Evolutionary conservation across 2,888 invertebrate genomes (phyloP).

Genomic region (Dicyrtomina minuta): DNA sequence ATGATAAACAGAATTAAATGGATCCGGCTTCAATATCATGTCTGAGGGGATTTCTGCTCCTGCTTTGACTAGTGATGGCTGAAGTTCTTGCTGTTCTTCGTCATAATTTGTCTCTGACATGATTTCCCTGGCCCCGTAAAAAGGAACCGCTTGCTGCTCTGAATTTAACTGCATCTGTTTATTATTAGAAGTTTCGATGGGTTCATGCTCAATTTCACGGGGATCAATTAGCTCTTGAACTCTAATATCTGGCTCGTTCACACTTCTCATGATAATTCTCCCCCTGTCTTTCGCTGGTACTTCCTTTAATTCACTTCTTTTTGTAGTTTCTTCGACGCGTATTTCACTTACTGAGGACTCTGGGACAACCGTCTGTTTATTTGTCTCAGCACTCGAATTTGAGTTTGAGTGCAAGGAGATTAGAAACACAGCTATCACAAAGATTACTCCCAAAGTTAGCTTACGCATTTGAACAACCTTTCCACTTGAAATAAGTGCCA

Average conservation of each 20-base stretch:
- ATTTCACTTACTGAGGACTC: neutral
- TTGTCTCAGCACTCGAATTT: neutral
- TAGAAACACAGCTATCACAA: conserved; percentile 2
- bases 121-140: no score
- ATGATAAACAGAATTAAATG: no score
- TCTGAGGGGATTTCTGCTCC: neutral
- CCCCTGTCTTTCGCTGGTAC: neutral
- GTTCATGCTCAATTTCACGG: neutral
- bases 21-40: neutral
- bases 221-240: neutral
- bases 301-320: neutral
- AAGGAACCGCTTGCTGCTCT: no score
- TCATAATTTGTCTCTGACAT: no score
- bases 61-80: no score
- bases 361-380: neutral
- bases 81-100: no score
- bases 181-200: neutral
- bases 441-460: neutral
- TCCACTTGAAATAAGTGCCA: conserved; percentile 2
- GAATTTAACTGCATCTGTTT: no score
- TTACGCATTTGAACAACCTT: conserved; percentile 16
- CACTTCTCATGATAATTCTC: neutral
- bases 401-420: neutral
- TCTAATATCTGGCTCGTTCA: neutral
- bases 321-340: neutral